These are phyloP conservation scores for Lasius fuliginosus DNA, from an alignment of 2,888 invertebrate genomes.

Conservation along the genomic window DNA sequence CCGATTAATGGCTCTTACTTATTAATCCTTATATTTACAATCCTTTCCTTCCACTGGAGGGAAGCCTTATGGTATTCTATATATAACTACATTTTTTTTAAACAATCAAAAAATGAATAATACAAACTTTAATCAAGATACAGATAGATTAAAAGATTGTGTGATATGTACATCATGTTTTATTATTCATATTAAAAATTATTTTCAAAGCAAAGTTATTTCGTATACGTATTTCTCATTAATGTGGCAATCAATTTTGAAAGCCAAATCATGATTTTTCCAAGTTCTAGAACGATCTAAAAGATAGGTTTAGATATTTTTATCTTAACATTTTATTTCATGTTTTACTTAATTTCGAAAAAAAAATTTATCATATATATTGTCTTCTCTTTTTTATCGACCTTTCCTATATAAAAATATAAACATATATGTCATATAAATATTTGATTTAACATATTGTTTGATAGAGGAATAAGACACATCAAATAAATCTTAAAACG, in stretches of 20 bases:
- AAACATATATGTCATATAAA: neutral
- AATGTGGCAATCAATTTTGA: neutral
- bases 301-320: too few relatives aligned
- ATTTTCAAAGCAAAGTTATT: neutral
- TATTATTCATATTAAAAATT: neutral
- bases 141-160: neutral
- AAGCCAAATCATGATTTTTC: neutral
- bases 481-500: neutral
- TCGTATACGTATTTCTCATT: neutral
- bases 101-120: neutral
- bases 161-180: neutral
- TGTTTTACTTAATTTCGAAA: neutral
- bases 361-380: neutral
- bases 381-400: neutral
- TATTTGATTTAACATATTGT: neutral
- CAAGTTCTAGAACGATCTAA: neutral
- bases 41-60: neutral
- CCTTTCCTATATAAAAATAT: neutral
- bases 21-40: conserved; percentile 18
- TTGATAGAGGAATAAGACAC: neutral
- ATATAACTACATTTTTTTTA: neutral
- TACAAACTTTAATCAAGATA: neutral
- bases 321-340: neutral
- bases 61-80: neutral
- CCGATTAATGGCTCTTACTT: conserved; percentile 32